Percentiles rank a stretch among this genome's conserved stretches.
phyloP scores from a whole-genome alignment of 1,140 invertebrate species.

The Drosophila mauritiana region DNA sequence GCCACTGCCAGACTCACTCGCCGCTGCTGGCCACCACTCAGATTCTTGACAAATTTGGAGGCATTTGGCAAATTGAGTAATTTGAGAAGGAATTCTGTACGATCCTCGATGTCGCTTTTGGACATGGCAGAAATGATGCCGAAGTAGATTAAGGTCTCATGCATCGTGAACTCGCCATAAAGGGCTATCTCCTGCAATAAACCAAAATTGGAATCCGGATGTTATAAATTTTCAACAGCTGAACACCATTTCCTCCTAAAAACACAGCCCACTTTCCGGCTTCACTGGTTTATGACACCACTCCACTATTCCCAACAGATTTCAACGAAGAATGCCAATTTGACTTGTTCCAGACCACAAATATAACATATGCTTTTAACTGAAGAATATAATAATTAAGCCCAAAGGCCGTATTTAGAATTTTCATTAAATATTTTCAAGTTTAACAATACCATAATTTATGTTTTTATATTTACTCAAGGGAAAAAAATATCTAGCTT shows the following conservation, averaged over 20 bases:
- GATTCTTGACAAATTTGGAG: constrained; percentile 90
- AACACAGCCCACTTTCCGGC: constrained; percentile 20
- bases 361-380: neutral
- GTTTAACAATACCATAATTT: too few relatives aligned
- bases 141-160: constrained; percentile 96
- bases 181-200: constrained; percentile 92
- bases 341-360: neutral
- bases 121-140: constrained; percentile 94
- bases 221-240: constrained; percentile 21
- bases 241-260: constrained; percentile 1
- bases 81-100: constrained; percentile 92
- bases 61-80: constrained; percentile 90
- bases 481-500: neutral
- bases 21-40: constrained; percentile 96
- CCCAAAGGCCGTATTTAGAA: too few relatives aligned
- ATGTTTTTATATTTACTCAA: neutral
- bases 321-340: neutral
- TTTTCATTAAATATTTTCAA: too few relatives aligned
- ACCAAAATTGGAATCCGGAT: constrained; percentile 23
- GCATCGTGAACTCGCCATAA: constrained; percentile 95
- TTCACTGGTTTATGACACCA: constrained; percentile 32
- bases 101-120: constrained; percentile 89
- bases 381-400: too few relatives aligned
- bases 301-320: neutral
- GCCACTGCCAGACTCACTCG: constrained; percentile 95